Percentiles rank a stretch among this genome's conserved stretches.
Evolutionary conservation across 1,140 invertebrate genomes (phyloP).

Genomic region (Macrobrachium rosenbergii): DNA sequence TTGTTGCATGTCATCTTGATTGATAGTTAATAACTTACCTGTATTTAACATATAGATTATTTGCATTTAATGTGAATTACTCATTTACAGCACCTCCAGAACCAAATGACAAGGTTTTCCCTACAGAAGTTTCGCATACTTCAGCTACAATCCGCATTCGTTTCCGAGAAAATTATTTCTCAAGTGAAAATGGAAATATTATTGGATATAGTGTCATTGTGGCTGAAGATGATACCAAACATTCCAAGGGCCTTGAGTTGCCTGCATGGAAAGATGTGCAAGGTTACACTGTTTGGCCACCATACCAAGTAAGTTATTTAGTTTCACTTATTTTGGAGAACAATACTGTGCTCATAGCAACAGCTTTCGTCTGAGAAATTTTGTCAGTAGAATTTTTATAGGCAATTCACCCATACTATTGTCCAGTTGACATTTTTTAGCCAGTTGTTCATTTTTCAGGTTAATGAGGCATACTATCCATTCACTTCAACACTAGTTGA

Average conservation of each 20-base stretch:
- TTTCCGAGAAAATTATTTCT: constrained; percentile 93
- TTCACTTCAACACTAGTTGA: constrained; percentile 86
- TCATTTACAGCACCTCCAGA: constrained; percentile 78
- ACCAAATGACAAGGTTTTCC: constrained; percentile 81
- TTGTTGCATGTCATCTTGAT: too few relatives aligned
- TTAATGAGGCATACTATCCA: constrained; percentile 90
- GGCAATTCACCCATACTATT: too few relatives aligned
- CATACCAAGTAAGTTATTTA: constrained; percentile 68
- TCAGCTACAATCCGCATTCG: constrained; percentile 86
- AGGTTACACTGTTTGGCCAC: constrained; percentile 87
- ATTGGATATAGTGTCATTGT: constrained; percentile 92
- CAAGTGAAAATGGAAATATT: constrained; percentile 87
- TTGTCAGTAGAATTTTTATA: too few relatives aligned
- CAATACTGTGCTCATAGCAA: too few relatives aligned
- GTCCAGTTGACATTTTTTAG: too few relatives aligned
- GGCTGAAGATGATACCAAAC: constrained; percentile 86
- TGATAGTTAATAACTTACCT: too few relatives aligned
- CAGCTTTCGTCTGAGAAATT: too few relatives aligned
- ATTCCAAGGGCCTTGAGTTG: constrained; percentile 80
- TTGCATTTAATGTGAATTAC: background rate
- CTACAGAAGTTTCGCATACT: constrained; percentile 84
- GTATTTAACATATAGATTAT: background rate
- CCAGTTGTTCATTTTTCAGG: constrained; percentile 70
- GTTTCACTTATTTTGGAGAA: background rate
- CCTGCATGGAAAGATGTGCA: constrained; percentile 94